phyloP scores from a whole-genome alignment of 2,113 vertebrate species.

The Odobenus rosmarus region DNA sequence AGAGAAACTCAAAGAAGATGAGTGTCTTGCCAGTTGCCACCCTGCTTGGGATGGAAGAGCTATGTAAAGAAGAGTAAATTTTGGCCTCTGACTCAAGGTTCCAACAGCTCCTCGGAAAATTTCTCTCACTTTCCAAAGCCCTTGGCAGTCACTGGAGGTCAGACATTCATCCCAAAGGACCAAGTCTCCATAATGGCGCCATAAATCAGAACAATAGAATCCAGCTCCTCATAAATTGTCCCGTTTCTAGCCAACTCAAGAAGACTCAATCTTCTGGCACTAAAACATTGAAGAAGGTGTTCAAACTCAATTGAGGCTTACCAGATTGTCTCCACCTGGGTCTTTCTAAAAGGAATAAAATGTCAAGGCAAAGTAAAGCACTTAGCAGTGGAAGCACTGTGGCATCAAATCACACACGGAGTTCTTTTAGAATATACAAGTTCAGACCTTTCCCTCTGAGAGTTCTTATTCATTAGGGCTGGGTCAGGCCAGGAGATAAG shows the following conservation, averaged over 20 bases:
- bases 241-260: constrained; percentile 42
- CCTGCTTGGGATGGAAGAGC: background rate
- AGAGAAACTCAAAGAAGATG: background rate
- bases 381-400: background rate
- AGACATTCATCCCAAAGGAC: constrained; percentile 22
- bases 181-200: background rate
- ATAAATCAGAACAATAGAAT: constrained; percentile 56
- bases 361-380: constrained; percentile 17
- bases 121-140: background rate
- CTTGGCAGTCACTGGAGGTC: background rate
- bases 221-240: constrained; percentile 45
- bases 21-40: background rate
- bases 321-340: constrained; percentile 27
- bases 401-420: background rate
- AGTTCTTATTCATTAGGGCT: background rate
- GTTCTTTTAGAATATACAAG: background rate
- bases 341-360: constrained; percentile 42
- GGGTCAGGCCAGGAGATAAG: background rate
- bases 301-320: constrained; percentile 45
- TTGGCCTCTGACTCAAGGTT: constrained; percentile 3
- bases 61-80: background rate
- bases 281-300: constrained; percentile 48
- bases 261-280: constrained; percentile 62
- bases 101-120: background rate
- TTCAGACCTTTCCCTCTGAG: background rate